These are phyloP conservation scores for Scomber scombrus DNA, from an alignment of 2,113 vertebrate genomes.

Conservation along the genomic window DNA sequence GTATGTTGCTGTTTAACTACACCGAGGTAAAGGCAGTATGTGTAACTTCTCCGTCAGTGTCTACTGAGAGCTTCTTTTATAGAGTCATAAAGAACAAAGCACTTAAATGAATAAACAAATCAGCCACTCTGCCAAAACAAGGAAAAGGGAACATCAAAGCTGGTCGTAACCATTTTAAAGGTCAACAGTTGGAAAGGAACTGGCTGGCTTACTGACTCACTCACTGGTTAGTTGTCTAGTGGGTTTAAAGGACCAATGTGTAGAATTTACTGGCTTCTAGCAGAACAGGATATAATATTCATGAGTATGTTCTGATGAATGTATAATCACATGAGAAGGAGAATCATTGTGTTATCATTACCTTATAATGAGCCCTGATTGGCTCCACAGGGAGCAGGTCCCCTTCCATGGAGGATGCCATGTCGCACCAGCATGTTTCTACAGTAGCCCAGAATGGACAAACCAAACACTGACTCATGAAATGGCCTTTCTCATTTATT, in stretches of 20 bases:
- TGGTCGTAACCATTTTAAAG: slow-evolving; percentile 59
- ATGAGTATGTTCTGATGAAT: no score
- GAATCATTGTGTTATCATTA: no score
- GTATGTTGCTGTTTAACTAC: slow-evolving; percentile 29
- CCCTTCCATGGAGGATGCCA: no score
- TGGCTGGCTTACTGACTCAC: slow-evolving; percentile 26
- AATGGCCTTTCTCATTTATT: no score
- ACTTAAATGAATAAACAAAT: slow-evolving; percentile 75
- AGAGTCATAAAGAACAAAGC: slow-evolving; percentile 73
- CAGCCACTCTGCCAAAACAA: slow-evolving; percentile 50
- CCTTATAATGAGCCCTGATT: no score
- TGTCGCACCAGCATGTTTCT: no score
- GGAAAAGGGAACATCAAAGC: slow-evolving; percentile 72
- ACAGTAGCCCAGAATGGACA: no score
- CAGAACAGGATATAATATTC: no score
- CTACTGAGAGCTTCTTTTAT: slow-evolving; percentile 57
- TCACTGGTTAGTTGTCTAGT: slow-evolving; percentile 19
- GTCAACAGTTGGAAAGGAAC: slow-evolving; percentile 43
- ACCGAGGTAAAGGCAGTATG: slow-evolving; percentile 20
- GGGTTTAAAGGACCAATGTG: not conserved
- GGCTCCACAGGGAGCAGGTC: no score
- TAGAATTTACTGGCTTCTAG: no score
- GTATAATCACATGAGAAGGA: no score
- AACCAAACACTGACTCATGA: no score
- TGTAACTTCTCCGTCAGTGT: slow-evolving; percentile 17